These are phyloP conservation scores for Eristalis pertinax DNA, from an alignment of 2,888 invertebrate species.

Conservation along the genomic window DNA sequence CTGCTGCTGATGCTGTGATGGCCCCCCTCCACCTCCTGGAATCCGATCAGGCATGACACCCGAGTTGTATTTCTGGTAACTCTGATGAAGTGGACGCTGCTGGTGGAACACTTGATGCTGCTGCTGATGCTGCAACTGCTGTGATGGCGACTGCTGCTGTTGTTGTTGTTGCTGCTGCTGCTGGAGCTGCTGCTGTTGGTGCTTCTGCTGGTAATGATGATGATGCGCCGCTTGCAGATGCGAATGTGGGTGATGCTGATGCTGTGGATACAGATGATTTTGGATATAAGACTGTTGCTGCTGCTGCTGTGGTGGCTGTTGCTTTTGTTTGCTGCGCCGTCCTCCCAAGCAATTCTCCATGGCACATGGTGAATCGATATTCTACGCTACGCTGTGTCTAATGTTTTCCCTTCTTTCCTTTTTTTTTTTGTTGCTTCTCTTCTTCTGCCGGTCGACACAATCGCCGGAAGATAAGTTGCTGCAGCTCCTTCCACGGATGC, in stretches of 20 bases:
- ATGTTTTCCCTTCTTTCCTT: conserved; percentile 24
- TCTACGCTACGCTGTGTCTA: conserved; percentile 68
- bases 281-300: conserved; percentile 73
- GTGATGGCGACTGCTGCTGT: conserved; percentile 31
- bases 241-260: conserved; percentile 73
- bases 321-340: conserved; percentile 78
- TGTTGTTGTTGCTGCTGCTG: conserved; percentile 68
- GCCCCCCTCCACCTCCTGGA: conserved; percentile 61
- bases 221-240: conserved; percentile 74
- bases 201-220: conserved; percentile 65
- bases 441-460: conserved; percentile 31
- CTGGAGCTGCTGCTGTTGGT: conserved; percentile 67
- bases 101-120: conserved; percentile 63
- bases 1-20: conserved; percentile 28
- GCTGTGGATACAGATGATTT: conserved; percentile 74
- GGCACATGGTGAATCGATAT: conserved; percentile 79
- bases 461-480: conserved; percentile 63
- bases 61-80: conserved; percentile 60
- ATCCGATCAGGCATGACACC: conserved; percentile 70
- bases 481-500: conserved; percentile 44
- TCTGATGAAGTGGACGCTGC: conserved; percentile 68
- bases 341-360: conserved; percentile 81
- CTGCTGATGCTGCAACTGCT: conserved; percentile 41
- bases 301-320: conserved; percentile 75
- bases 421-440: neutral